Base-by-base conservation (phyloP, 2,113 vertebrate species). In the Pipra filicauda region DNA sequence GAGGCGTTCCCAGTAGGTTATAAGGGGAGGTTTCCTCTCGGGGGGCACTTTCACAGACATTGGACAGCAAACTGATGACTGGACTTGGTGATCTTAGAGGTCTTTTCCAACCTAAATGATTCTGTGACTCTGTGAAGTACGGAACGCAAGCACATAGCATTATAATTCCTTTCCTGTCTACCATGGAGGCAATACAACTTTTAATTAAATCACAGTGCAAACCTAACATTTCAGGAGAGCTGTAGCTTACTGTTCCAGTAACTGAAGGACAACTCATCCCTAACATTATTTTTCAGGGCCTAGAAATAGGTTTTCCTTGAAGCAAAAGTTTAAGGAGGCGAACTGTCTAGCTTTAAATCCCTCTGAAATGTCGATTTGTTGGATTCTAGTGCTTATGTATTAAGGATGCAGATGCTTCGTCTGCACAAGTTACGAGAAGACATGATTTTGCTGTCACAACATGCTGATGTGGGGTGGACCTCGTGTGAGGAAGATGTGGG, bases 1-100 rank as follows among this genome's bases (percentile, higher is more conserved):
- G 0, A 70, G 28, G 12, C 0, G 0, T 70, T 89, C 26, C n/a
- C 41, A 17, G 35, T 27, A 35, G 37, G 41, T 44, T 44, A 0
- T 21, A 49, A 76, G 17, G 51, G 44, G 20, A 79, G 23, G 8
- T 82, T 85, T 94, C 24, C 12, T 85, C 66, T 48, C 43, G 4
- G 37, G 23, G n/a, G 70, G 51, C 18, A n/a, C 19, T 94, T 70
- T 51, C 6, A 12, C 35, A 80, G 55, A 5, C 31, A 13, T 80
- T 76, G 69, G 58, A 35, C 12, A n/a, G 30, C 33, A 80, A 80
- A 28, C 7, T 23, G 71, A 49, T n/a, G 31, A 22, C 9, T 9
- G 18, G 57, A 57, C 18, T 8, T 1, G 0, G 35, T 23, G 18
- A 11, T 70, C 64, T 31, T 49, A 20, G 28, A 57, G 30, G 9